These are phyloP conservation scores for Excalfactoria chinensis DNA, from an alignment of 2,113 vertebrate genomes.

Conservation along the genomic window DNA sequence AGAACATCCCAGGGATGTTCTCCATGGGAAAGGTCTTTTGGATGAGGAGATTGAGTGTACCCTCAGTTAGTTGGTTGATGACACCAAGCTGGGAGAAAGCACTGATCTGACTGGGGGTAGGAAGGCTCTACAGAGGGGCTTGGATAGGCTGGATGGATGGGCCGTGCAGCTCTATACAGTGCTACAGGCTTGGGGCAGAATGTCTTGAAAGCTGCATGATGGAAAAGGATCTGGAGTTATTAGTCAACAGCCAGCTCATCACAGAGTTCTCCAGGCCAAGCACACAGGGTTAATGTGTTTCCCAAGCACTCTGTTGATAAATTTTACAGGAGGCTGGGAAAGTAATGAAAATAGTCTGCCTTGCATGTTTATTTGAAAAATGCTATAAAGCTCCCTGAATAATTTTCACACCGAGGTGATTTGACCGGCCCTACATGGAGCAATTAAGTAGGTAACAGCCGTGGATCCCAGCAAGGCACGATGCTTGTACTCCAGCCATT, in stretches of 20 bases:
- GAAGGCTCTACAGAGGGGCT: no score
- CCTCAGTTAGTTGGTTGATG: no score
- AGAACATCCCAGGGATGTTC: not conserved
- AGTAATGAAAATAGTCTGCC: constrained; percentile 46
- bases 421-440: not conserved
- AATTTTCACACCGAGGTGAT: constrained; percentile 51
- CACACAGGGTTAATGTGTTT: constrained; percentile 18
- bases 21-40: not conserved
- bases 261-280: not conserved
- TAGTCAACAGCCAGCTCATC: not conserved
- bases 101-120: no score
- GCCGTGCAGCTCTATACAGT: no score
- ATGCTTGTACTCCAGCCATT: not conserved
- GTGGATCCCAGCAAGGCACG: not conserved
- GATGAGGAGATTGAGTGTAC: no score
- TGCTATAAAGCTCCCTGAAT: constrained; percentile 37
- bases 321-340: constrained; percentile 62
- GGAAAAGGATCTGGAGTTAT: no score
- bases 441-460: not conserved
- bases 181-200: no score
- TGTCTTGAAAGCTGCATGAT: no score
- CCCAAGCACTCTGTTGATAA: constrained; percentile 35
- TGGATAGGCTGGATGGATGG: no score
- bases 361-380: constrained; percentile 59
- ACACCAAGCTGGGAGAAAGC: no score